A percentile compares a stretch with the other conserved stretches of the same genome.
phyloP scores from a whole-genome alignment of 1,140 invertebrate species.

The Zaprionus gabonicus region DNA sequence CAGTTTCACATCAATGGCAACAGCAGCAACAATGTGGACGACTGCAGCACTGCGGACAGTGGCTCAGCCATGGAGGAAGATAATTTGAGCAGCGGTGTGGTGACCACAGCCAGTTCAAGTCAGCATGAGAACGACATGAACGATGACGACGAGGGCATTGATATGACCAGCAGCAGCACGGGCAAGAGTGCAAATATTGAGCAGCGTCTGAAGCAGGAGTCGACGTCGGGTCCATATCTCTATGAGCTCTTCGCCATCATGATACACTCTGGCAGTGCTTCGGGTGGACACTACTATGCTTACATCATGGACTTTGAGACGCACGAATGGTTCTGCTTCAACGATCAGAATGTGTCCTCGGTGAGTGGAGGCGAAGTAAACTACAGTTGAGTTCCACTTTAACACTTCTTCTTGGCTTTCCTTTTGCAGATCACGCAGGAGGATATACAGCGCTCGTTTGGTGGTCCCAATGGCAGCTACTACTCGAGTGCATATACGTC shows the following conservation, averaged over 20 bases:
- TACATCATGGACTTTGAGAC: slow-evolving; percentile 95
- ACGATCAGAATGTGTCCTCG: slow-evolving; percentile 90
- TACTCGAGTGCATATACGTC: slow-evolving; percentile 91
- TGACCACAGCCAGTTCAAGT: slow-evolving; percentile 78
- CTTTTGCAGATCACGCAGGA: slow-evolving; percentile 89
- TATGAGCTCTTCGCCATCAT: slow-evolving; percentile 97
- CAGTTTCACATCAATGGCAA: slow-evolving; percentile 61
- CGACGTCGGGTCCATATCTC: slow-evolving; percentile 88
- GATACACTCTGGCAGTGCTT: slow-evolving; percentile 96
- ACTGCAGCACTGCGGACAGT: slow-evolving; percentile 89
- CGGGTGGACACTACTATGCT: slow-evolving; percentile 97
- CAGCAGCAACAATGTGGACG: slow-evolving; percentile 84
- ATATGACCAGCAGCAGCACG: slow-evolving; percentile 87
- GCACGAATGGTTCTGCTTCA: slow-evolving; percentile 92
- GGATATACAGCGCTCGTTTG: slow-evolving; percentile 94
- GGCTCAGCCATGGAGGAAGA: slow-evolving; percentile 89
- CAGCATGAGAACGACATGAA: slow-evolving; percentile 81
- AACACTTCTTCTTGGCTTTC: background rate
- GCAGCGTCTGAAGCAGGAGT: slow-evolving; percentile 59
- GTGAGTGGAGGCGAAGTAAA: slow-evolving; percentile 81
- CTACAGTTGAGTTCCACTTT: background rate
- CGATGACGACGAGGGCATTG: slow-evolving; percentile 89
- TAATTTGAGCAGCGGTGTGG: slow-evolving; percentile 84
- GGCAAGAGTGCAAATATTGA: slow-evolving; percentile 62
- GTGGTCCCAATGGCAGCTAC: slow-evolving; percentile 88